These are phyloP conservation scores for Trimorus sp. DNA, from an alignment of 2,888 invertebrate genomes.

Conservation along the genomic window DNA sequence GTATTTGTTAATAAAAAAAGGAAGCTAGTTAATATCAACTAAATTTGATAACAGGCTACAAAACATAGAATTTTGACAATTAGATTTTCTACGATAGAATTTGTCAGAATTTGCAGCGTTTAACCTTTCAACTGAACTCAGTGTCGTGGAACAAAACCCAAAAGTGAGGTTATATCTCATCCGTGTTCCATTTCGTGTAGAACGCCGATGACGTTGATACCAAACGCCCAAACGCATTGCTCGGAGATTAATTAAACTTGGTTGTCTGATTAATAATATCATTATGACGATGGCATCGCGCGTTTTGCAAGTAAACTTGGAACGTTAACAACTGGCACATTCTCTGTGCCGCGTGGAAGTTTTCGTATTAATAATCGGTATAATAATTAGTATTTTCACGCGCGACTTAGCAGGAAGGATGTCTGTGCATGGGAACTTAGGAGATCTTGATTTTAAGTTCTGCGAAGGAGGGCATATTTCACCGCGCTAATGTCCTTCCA, in stretches of 20 bases:
- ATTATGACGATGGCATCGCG: constrained; percentile 50
- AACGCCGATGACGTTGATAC: too few species aligned
- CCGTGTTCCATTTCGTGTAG: too few species aligned
- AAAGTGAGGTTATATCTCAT: too few species aligned
- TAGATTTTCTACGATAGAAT: too few species aligned
- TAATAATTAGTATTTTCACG: constrained; percentile 82
- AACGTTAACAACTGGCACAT: constrained; percentile 64
- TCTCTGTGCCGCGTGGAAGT: constrained; percentile 72
- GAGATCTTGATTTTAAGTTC: constrained; percentile 81
- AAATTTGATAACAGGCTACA: too few species aligned
- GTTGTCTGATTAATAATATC: constrained; percentile 39
- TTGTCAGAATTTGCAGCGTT: too few species aligned
- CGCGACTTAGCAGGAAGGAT: constrained; percentile 81
- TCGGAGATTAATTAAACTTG: constrained; percentile 1
- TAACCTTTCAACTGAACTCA: too few species aligned
- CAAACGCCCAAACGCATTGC: too few species aligned
- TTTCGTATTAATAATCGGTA: constrained; percentile 82
- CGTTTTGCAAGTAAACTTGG: constrained; percentile 62
- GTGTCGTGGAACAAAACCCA: too few species aligned
- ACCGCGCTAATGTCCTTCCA: constrained; percentile 80
- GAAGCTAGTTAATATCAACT: too few species aligned
- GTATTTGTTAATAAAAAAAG: too few species aligned
- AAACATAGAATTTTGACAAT: too few species aligned
- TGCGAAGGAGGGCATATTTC: constrained; percentile 79
- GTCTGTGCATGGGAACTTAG: constrained; percentile 71